Base-by-base conservation (phyloP, 2,888 invertebrate species). In the Meliscaeva auricollis region DNA sequence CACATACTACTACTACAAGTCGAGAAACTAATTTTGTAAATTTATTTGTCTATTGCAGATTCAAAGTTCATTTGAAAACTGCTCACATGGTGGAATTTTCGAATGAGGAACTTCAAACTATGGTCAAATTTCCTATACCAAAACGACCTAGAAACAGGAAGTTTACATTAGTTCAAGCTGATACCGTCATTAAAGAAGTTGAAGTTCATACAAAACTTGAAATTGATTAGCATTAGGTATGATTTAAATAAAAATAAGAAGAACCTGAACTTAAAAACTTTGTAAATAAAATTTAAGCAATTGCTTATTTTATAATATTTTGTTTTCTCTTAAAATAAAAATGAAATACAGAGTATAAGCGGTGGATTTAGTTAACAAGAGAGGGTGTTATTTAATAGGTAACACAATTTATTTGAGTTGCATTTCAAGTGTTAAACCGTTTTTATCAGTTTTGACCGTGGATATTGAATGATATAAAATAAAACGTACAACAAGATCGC, bases 51-150 rank as follows among this genome's bases (percentile, higher is more conserved):
- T 48, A 68, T 82, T 80, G 15, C 77, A 88, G 88, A 66, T 88
- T 87, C 78, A 88, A 88, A 80, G 87, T 88, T 20, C 88, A 88
- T 83, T 81, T 88, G 38, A 88, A 88, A 78, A 83, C 87, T 35
- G 81, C 87, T n/a, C 88, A 88, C 38, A 72, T 85, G 62, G 70
- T 88, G 9, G 87, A 88, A 52, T 69, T 88, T 44, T 81, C 87
- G n/a, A 87, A 87, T 50, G 87, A 87, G 1, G 88, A 88, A 60
- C 52, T 88, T 26, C 87, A 85, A 56, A 88, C 87, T 76, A 77
- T 88, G 78, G 46, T 64, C 22, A 87, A 81, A 74, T 77, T 76
- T 4, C 72, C 68, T 3, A 26, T 62, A 15, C 87, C 80, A 52
- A 87, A 83, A 30, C 87, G 87, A 8, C 70, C 87, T 17, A 64